A percentile compares a stretch with the other conserved stretches of the same genome.
Evolutionary conservation across 2,888 invertebrate species (phyloP).

Genomic region (Auanema sp.): DNA sequence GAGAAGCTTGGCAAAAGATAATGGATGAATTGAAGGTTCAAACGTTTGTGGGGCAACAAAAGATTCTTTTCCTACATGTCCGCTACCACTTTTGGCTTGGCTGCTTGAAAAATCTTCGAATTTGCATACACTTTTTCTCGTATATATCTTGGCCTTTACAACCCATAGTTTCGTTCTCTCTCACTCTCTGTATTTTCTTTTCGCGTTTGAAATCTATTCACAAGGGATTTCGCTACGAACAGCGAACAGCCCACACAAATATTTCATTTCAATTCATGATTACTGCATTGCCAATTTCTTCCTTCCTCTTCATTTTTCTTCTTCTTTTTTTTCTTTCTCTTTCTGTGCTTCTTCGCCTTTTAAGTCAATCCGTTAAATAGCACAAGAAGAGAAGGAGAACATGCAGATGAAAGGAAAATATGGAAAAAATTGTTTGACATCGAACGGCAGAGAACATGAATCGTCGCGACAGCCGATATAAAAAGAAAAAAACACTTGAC

Average conservation of each 20-base stretch:
- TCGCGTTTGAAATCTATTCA: no score
- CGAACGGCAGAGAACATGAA: no score
- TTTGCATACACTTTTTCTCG: background rate
- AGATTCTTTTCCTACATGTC: background rate
- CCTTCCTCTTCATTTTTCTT: conserved; percentile 1
- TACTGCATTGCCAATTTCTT: background rate
- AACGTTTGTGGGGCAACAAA: no score
- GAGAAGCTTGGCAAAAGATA: no score
- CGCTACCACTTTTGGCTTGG: background rate
- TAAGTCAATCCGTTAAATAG: background rate
- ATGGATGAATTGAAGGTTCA: no score
- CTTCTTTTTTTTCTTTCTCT: background rate
- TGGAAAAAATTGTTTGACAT: background rate
- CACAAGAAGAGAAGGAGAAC: background rate
- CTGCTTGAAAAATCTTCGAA: background rate
- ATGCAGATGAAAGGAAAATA: background rate
- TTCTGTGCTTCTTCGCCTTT: background rate
- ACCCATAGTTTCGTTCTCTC: background rate
- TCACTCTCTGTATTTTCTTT: background rate
- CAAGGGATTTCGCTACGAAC: no score
- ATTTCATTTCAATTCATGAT: no score
- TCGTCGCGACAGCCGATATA: no score
- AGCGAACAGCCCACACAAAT: no score
- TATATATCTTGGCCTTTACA: background rate
- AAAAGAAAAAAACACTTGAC: no score